Conservation (phyloP, 2,113 vertebrate species). For the Caranx melampygus region DNA sequence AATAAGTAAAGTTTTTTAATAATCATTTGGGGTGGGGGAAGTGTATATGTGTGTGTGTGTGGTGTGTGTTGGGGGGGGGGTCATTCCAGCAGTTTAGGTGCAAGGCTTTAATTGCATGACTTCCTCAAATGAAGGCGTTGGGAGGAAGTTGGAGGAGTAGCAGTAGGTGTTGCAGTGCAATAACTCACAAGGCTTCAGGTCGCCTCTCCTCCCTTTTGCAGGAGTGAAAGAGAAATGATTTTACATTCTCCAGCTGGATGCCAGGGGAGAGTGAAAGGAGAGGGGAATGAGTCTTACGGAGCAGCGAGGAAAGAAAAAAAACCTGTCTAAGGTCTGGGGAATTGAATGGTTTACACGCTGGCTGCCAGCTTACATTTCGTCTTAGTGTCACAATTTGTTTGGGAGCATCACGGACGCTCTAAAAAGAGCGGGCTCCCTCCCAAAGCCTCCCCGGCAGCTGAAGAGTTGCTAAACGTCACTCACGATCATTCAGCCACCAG, state of each 20-base stretch:
- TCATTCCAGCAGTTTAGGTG: constrained; percentile 8
- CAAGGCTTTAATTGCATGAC: constrained; percentile 30
- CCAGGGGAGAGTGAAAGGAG: constrained; percentile 27
- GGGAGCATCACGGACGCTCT: constrained; percentile 41
- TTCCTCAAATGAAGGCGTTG: constrained; percentile 9
- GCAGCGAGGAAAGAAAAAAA: constrained; percentile 1
- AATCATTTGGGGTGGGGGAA: neutral
- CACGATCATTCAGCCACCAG: constrained; percentile 52
- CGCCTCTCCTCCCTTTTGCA: constrained; percentile 6
- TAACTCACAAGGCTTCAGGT: constrained; percentile 25
- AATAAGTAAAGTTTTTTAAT: constrained; percentile 37
- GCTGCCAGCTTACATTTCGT: constrained; percentile 70
- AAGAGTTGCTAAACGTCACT: constrained; percentile 62
- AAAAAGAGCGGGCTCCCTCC: constrained; percentile 48
- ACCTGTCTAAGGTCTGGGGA: constrained; percentile 54
- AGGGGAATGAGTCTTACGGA: constrained; percentile 31
- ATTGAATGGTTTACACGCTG: constrained; percentile 65
- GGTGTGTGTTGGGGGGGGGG: neutral
- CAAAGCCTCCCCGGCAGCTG: constrained; percentile 45
- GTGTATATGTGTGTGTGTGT: no score
- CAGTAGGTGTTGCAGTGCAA: neutral
- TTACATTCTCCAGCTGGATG: constrained; percentile 38
- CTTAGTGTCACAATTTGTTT: constrained; percentile 71
- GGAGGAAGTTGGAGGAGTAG: neutral
- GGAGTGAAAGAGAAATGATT: constrained; percentile 26